Conservation (phyloP, 2,113 vertebrate genomes). For the Calonectris borealis region DNA sequence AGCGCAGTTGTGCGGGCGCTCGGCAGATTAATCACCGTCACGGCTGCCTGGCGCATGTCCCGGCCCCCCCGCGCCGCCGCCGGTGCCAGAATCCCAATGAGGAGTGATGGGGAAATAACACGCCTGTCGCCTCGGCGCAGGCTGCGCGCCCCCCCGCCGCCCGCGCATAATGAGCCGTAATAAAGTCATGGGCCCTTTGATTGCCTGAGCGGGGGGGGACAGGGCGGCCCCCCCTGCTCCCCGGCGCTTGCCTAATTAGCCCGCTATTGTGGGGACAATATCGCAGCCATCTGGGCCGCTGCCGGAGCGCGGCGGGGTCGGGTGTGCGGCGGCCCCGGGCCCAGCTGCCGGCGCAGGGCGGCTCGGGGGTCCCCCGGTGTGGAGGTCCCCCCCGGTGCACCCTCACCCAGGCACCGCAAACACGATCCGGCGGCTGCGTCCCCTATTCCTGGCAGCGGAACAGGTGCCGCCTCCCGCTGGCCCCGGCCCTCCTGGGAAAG, state of each 20-base stretch:
- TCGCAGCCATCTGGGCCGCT: slow-evolving; percentile 3
- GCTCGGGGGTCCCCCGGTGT: background rate
- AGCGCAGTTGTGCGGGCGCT: background rate
- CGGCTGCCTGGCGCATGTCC: background rate
- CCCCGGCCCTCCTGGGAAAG: background rate
- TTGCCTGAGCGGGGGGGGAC: background rate
- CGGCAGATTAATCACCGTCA: background rate
- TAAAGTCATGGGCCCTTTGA: slow-evolving; percentile 76
- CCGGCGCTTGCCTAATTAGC: background rate
- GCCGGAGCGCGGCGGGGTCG: background rate
- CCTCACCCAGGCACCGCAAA: background rate
- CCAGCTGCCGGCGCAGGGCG: background rate
- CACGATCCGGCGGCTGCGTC: background rate
- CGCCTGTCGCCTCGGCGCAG: background rate
- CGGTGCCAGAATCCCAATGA: background rate
- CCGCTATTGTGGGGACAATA: background rate
- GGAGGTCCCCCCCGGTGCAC: background rate
- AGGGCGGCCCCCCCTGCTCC: background rate
- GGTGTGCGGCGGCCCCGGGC: background rate
- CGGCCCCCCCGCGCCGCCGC: background rate
- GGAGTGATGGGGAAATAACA: background rate
- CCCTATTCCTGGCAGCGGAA: background rate
- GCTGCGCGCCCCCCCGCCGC: background rate
- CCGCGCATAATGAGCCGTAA: slow-evolving; percentile 82
- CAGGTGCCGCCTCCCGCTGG: background rate